A percentile compares a stretch with the other conserved stretches of the same genome.
These are phyloP conservation scores for Cacoxenus indagator DNA, from an alignment of 2,888 invertebrate species.

Conservation along the genomic window DNA sequence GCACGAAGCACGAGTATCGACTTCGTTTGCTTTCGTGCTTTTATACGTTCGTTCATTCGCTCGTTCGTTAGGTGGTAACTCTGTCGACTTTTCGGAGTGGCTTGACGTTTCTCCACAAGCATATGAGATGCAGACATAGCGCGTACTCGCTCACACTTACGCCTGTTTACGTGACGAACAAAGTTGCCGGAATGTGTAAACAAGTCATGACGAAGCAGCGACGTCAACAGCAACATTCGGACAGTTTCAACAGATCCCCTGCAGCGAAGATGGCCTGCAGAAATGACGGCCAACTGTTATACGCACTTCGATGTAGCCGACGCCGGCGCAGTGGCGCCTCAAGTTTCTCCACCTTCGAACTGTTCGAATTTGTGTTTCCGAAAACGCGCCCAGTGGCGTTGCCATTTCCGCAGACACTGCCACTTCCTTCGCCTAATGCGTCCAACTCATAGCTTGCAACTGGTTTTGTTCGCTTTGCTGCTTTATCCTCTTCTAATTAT, in stretches of 20 bases:
- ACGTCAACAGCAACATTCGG: constrained; percentile 19
- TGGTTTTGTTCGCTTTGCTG: background rate
- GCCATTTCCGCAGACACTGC: constrained; percentile 11
- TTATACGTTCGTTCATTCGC: background rate
- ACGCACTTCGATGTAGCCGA: background rate
- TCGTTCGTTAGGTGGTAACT: background rate
- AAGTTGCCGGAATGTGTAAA: background rate
- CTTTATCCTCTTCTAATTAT: constrained; percentile 41
- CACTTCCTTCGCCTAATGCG: constrained; percentile 44
- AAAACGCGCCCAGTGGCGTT: constrained; percentile 20
- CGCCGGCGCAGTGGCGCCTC: constrained; percentile 40
- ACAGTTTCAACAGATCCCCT: constrained; percentile 34
- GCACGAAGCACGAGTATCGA: constrained; percentile 15
- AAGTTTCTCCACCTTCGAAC: background rate
- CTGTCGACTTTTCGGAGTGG: constrained; percentile 38
- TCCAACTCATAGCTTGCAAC: background rate
- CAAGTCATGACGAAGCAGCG: background rate
- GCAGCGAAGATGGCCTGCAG: no score
- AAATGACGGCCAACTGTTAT: no score
- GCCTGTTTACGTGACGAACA: background rate
- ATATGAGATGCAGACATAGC: background rate
- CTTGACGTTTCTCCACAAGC: background rate
- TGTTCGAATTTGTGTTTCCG: constrained; percentile 24
- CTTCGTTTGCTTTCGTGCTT: constrained; percentile 9
- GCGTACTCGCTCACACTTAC: background rate